Evolutionary conservation across 2,888 invertebrate genomes (phyloP).

Genomic region (Minunthozetes semirufus): DNA sequence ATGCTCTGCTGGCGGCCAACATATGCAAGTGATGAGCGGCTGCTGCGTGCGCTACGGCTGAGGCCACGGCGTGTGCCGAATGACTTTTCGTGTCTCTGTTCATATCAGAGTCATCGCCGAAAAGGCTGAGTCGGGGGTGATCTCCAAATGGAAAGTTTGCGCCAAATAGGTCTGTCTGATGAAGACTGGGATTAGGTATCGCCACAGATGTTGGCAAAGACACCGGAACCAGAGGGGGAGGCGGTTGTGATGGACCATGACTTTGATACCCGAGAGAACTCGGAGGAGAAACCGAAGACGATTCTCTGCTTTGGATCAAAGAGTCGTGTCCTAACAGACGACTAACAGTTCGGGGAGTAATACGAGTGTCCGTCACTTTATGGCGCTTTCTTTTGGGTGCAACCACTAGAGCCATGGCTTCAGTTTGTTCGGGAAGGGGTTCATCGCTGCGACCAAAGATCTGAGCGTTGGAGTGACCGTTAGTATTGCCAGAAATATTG

Average conservation of each 20-base stretch:
- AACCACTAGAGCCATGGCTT: constrained; percentile 87
- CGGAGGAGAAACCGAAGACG: constrained; percentile 45
- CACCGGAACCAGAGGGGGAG: constrained; percentile 35
- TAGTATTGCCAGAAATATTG: constrained; percentile 4
- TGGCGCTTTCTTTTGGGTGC: constrained; percentile 93
- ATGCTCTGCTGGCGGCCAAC: constrained; percentile 38
- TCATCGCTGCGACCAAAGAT: constrained; percentile 38
- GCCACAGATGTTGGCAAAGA: constrained; percentile 77
- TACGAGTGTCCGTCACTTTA: constrained; percentile 87
- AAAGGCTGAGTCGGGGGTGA: constrained; percentile 28
- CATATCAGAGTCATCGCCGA: constrained; percentile 32
- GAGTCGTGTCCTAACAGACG: constrained; percentile 75
- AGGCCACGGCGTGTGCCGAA: constrained; percentile 24
- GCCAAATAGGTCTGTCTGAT: constrained; percentile 86
- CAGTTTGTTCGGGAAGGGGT: constrained; percentile 69
- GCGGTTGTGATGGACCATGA: constrained; percentile 65
- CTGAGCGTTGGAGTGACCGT: constrained; percentile 48
- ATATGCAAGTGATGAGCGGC: constrained; percentile 38
- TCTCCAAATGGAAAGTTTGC: constrained; percentile 52
- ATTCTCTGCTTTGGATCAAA: constrained; percentile 43
- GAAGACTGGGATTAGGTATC: constrained; percentile 89
- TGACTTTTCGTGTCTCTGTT: constrained; percentile 14
- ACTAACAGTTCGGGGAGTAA: constrained; percentile 82
- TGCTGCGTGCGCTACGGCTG: constrained; percentile 31
- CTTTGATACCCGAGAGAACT: constrained; percentile 51